Evolutionary conservation across 1,140 invertebrate genomes (phyloP), one percentile per base, ranked within the genome.

Genomic region (Temnothorax nylanderi): DNA sequence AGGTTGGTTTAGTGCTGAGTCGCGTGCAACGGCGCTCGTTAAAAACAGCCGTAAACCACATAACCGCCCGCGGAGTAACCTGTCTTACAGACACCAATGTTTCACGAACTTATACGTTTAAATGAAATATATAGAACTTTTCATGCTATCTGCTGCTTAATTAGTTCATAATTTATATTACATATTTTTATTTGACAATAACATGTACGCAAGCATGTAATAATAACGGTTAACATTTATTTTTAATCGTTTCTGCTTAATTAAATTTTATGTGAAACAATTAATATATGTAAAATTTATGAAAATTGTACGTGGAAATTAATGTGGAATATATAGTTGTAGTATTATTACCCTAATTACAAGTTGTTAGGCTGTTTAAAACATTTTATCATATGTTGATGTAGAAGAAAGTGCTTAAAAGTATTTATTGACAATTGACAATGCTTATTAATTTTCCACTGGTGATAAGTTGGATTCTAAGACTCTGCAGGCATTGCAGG

Each of bases 11-110:
- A 95, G 94, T 95, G 93, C 93, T 93, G 93, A 95, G 93, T 95
- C 94, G 94, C 94, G 93, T 95, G 95, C 94, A 95, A 94, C 93
- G 86, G 85, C 85, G 94, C 94, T 94, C 94, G 94, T 95, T 95
- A 95, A 95, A 69, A 95, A 94, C 91, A 93, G 93, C 92, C 93
- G 93, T 95, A 95, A 95, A 95, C 94, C 92, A 94, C 93, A 93
- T 94, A 94, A 95, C 93, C 92, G 90, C 92, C 91, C 92, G 92
- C 91, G 89, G 88, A 92, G 89, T 89, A 88, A 86, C 81, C 65
- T 90, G 89, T 89, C 86, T 69, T 86, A 60, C 56, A 84, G 87
- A 89, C 89, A 90, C 77, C 86, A 71, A 82, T 90, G 89, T 89
- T 90, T 91, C 89, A 86, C 76, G 74, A 60, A 86, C 71, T 87